Percentiles rank a stretch among this genome's conserved stretches.
phyloP scores from a whole-genome alignment of 2,113 vertebrate genomes.

The Syrmaticus mikado region DNA sequence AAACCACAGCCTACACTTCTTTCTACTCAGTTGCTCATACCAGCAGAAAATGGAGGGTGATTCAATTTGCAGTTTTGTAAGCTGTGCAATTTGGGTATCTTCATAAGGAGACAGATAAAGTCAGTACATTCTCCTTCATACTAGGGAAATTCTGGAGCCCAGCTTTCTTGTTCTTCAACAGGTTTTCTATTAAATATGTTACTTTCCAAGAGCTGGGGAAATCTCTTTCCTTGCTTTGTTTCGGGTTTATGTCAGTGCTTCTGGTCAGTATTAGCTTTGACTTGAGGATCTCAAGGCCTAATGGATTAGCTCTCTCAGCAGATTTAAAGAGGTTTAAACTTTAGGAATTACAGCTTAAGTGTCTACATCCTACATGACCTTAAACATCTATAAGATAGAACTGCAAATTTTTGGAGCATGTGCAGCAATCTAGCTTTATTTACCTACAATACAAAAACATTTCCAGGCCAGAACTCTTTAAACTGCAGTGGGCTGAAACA shows the following conservation, averaged over 20 bases:
- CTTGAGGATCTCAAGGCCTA: not conserved
- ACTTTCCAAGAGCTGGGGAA: not conserved
- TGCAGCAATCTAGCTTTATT: slow-evolving; percentile 23
- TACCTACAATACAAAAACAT: not conserved
- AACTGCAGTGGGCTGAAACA: not conserved
- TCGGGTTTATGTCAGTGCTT: not conserved
- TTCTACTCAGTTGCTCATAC: not conserved
- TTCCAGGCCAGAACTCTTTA: not conserved
- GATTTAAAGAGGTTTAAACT: slow-evolving; percentile 24
- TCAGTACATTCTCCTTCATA: not conserved
- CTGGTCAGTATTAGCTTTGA: not conserved
- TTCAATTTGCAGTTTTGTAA: fast-evolving
- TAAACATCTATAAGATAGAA: not conserved
- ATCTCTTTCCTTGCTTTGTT: not conserved
- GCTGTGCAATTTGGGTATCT: not conserved
- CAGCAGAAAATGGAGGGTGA: fast-evolving
- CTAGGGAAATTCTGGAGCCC: not conserved
- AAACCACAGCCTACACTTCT: not conserved
- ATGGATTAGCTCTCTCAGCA: not conserved
- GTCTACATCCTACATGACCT: not conserved
- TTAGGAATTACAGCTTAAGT: slow-evolving; percentile 24
- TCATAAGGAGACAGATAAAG: not conserved
- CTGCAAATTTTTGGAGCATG: not conserved
- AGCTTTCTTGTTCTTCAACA: not conserved
- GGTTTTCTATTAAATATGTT: not conserved